Evolutionary conservation across 1,140 invertebrate species (phyloP).

Genomic region (Aplysia californica): DNA sequence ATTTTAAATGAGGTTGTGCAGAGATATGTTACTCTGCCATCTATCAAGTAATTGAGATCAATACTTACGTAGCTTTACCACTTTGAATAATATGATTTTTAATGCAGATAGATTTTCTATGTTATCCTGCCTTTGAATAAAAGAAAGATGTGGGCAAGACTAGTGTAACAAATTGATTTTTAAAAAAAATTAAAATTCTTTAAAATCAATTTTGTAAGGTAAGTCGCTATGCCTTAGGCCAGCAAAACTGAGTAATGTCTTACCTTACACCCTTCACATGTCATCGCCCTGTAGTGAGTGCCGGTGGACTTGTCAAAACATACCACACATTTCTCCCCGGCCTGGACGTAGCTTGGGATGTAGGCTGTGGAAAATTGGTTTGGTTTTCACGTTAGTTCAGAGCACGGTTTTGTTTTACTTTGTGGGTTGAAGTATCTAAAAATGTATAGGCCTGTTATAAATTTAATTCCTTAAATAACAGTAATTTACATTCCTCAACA

Average conservation of each 20-base stretch:
- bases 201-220: no score
- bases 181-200: no score
- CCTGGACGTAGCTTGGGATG: slow-evolving; percentile 9
- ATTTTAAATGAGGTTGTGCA: no score
- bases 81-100: background rate
- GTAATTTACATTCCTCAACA: background rate
- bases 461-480: background rate
- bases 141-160: background rate
- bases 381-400: background rate
- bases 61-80: background rate
- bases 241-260: background rate
- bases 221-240: no score
- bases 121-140: background rate
- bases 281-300: slow-evolving; percentile 18
- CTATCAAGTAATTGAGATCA: no score
- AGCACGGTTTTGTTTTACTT: background rate
- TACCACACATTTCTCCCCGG: slow-evolving; percentile 16
- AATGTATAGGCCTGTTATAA: no score
- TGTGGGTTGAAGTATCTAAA: background rate
- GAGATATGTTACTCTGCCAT: no score
- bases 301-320: slow-evolving; percentile 17
- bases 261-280: slow-evolving; percentile 25
- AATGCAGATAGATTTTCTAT: background rate
- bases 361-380: background rate
- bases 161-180: background rate